Conservation (phyloP, 2,797 vertebrate species). For the Melanotaenia parkinsoni region DNA sequence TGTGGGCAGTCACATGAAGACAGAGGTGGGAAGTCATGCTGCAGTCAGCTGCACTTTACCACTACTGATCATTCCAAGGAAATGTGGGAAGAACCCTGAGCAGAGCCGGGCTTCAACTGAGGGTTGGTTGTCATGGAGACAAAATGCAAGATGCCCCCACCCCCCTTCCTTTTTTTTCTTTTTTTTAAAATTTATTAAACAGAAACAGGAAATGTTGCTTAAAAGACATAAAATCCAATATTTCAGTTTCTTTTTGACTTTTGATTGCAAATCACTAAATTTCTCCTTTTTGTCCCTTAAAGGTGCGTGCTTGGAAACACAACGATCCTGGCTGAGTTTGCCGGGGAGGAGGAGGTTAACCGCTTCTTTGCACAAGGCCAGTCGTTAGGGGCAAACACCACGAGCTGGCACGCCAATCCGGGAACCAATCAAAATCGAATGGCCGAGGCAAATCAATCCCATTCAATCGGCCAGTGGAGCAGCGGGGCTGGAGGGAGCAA, state of each 20-base stretch:
- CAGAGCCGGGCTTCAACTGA: neutral
- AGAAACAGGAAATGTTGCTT: constrained; percentile 8
- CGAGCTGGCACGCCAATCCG: constrained; percentile 94
- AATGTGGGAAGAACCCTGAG: neutral
- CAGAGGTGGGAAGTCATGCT: constrained; percentile 22
- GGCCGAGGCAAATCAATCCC: constrained; percentile 85
- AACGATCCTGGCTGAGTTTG: constrained; percentile 98
- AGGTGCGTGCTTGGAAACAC: constrained; percentile 99
- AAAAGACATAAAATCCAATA: neutral
- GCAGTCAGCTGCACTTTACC: constrained; percentile 27
- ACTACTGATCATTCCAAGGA: neutral
- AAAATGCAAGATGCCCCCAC: neutral
- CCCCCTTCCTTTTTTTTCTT: no score
- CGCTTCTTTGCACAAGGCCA: constrained; percentile 99
- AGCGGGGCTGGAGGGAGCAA: constrained; percentile 86
- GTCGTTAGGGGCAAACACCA: constrained; percentile 92
- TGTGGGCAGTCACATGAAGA: constrained; percentile 36
- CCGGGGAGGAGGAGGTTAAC: constrained; percentile 98
- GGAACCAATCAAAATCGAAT: constrained; percentile 89
- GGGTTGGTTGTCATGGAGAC: constrained; percentile 48
- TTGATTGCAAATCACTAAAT: neutral
- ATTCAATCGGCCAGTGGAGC: constrained; percentile 92
- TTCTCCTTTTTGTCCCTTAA: constrained; percentile 48
- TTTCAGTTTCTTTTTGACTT: neutral
- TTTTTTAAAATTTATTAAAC: neutral